phyloP scores from a whole-genome alignment of 2,113 vertebrate genomes.

The Catharus fuscescens region DNA sequence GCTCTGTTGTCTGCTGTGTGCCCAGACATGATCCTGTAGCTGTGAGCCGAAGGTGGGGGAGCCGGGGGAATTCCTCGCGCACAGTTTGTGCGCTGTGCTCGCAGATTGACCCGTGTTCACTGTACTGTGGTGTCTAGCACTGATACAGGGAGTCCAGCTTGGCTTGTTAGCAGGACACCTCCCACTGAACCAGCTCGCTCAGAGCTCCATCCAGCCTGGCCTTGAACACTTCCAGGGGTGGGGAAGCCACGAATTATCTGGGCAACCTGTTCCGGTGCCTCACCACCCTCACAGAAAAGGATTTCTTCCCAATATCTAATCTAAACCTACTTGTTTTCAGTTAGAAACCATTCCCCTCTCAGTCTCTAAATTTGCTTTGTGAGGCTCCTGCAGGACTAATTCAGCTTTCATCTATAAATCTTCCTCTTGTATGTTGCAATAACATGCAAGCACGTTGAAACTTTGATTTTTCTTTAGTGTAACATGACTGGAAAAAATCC shows the following conservation, averaged over 20 bases:
- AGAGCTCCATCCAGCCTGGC: neutral
- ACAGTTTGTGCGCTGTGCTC: neutral
- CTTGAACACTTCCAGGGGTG: neutral
- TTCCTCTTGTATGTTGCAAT: fast-evolving
- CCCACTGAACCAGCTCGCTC: neutral
- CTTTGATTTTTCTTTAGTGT: neutral
- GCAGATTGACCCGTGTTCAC: neutral
- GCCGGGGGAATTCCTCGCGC: fast-evolving
- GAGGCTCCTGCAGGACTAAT: neutral
- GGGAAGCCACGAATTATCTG: neutral
- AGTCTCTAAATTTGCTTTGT: neutral
- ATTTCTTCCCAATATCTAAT: neutral
- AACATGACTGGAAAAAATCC: neutral
- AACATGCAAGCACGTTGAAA: neutral
- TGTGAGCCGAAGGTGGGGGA: neutral
- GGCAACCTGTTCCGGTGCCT: neutral
- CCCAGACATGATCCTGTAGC: neutral
- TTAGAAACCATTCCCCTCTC: neutral
- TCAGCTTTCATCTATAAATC: neutral
- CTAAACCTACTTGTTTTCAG: neutral
- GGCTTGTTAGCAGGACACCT: neutral
- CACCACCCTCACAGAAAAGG: neutral
- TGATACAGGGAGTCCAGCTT: neutral
- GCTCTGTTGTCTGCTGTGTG: neutral
- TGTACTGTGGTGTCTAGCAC: neutral